Evolutionary conservation across 2,113 vertebrate species (phyloP).

Genomic region (Actinemys pallida): DNA sequence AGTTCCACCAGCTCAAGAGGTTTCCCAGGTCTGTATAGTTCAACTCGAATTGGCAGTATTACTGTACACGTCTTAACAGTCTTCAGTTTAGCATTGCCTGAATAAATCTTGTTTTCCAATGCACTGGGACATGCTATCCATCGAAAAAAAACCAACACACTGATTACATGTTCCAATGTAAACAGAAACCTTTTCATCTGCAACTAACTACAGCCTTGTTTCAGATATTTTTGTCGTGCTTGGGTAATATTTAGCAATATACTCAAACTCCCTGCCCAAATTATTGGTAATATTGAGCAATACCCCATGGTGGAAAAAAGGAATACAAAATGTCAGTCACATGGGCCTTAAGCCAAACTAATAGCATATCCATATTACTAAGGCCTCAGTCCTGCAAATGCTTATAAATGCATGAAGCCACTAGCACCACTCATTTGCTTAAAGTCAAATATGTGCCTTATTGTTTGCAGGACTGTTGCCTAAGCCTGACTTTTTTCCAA

Average conservation of each 20-base stretch:
- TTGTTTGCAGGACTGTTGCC: background rate
- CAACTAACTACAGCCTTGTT: background rate
- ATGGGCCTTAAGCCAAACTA: background rate
- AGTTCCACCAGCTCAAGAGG: background rate
- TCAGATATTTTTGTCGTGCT: background rate
- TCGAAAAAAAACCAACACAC: background rate
- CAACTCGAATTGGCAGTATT: background rate
- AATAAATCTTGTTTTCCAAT: background rate
- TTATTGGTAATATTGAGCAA: background rate
- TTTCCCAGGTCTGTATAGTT: background rate
- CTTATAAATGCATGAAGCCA: background rate
- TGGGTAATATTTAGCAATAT: background rate
- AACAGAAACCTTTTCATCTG: background rate
- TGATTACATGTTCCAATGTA: background rate
- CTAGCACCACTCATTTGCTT: background rate
- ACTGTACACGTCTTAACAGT: background rate
- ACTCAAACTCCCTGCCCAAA: rapidly evolving
- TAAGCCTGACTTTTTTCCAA: background rate
- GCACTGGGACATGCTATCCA: background rate
- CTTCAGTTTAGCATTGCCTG: background rate
- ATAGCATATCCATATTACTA: background rate
- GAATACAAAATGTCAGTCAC: background rate
- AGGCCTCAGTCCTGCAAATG: background rate
- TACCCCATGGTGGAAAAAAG: background rate
- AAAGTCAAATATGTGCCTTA: background rate